phyloP scores from a whole-genome alignment of 2,888 invertebrate genomes.

The Lasioglossum zephyrum region DNA sequence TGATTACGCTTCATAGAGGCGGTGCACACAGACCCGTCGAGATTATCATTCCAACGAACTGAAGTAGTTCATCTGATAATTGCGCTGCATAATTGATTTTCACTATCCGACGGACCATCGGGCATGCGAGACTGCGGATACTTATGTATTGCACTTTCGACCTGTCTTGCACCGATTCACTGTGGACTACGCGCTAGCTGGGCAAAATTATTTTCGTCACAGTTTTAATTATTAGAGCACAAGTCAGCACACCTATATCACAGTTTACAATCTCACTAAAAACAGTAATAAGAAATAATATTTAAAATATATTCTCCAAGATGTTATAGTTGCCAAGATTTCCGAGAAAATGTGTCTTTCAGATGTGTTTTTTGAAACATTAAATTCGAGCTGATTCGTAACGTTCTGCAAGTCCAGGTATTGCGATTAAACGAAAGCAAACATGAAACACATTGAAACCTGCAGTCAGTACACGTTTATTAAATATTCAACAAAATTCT shows the following conservation, averaged over 20 bases:
- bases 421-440: too few species aligned
- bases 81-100: constrained; percentile 7
- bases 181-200: background rate
- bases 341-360: too few species aligned
- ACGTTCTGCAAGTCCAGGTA: too few species aligned
- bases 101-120: background rate
- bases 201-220: background rate
- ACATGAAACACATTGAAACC: background rate
- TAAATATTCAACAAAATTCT: too few species aligned
- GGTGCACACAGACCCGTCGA: background rate
- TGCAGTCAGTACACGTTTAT: background rate
- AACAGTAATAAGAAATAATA: too few species aligned
- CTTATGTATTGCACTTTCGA: background rate
- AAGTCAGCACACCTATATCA: too few species aligned
- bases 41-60: background rate
- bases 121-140: background rate
- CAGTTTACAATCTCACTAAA: too few species aligned
- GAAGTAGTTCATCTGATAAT: constrained; percentile 3
- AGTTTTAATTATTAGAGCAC: background rate
- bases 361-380: too few species aligned
- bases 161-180: background rate
- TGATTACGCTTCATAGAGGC: background rate
- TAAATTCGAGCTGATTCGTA: too few species aligned
- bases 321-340: too few species aligned
- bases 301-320: too few species aligned